phyloP scores from a whole-genome alignment of 2,888 invertebrate genomes.

The Cyrtodaria siliqua region DNA sequence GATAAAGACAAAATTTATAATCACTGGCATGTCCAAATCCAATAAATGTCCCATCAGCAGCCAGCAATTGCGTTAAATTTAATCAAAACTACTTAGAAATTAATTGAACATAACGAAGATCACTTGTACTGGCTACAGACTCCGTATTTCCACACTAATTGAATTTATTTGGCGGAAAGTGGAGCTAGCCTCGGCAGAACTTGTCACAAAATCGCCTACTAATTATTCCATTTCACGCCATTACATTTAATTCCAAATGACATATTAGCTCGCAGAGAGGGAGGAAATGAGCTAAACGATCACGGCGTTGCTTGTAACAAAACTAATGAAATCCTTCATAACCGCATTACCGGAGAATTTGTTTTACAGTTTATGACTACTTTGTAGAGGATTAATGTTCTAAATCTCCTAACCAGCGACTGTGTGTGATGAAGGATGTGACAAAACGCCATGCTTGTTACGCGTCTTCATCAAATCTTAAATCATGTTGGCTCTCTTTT shows the following conservation, averaged over 20 bases:
- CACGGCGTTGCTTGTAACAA: constrained; percentile 59
- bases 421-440: background rate
- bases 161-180: constrained; percentile 67
- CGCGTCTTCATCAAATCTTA: no score
- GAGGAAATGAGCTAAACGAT: constrained; percentile 59
- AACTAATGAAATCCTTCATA: constrained; percentile 59
- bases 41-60: constrained; percentile 56
- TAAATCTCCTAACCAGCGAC: background rate
- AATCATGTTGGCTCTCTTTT: no score
- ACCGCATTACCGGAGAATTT: constrained; percentile 60
- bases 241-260: constrained; percentile 60
- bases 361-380: constrained; percentile 36
- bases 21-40: constrained; percentile 46
- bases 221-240: constrained; percentile 62
- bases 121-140: constrained; percentile 51
- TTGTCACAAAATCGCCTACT: constrained; percentile 59
- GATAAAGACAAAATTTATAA: constrained; percentile 55
- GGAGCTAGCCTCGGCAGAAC: constrained; percentile 28
- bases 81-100: constrained; percentile 70
- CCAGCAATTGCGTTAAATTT: constrained; percentile 63
- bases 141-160: constrained; percentile 60
- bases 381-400: background rate
- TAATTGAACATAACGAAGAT: constrained; percentile 64
- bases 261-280: constrained; percentile 62
- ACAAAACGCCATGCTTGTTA: no score